Base-by-base conservation (phyloP, 2,113 vertebrate species). In the Syrrhaptes paradoxus region DNA sequence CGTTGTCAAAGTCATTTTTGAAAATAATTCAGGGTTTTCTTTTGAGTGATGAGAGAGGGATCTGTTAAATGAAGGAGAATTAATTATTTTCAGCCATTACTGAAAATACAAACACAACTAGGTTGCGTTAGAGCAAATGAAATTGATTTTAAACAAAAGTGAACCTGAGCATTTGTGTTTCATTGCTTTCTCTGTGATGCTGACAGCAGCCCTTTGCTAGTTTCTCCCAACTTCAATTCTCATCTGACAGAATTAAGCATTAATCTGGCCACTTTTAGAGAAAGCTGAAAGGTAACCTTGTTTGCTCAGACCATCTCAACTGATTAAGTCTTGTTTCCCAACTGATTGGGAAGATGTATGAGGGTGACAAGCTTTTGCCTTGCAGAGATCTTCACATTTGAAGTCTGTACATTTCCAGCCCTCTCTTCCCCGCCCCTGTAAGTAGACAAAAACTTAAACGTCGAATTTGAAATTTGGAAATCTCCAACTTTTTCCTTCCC, bases 81-180 rank as follows among this genome's bases (percentile, higher is more conserved):
- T 89, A 90, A 92, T 89, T 90, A 95, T 90, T 81, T 83, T 32
- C 66, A 85, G 58, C 5, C 83, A 51, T 92, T 88, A 75, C 58
- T 21, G 54, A 78, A 96, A 94, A 88, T 21, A 52, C 52, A 87
- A 92, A 70, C 49, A 82, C 36, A 85, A 82, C 31, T 61, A 65
- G 41, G 73, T 58, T 82, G 80, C 0, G 1, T 61, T 78, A 71
- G 65, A 81, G 36, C 54, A 87, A 85, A 89, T 34, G 32, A 85
- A 93, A 92, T 78, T 89, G 79, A 92, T 96, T 93, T 94, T 93
- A 96, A 97, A 74, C 73, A 92, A 93, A 92, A 94, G 48, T 92
- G 93, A 93, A 93, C 90, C 83, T 74, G 79, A 89, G 41, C 65
- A 17, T 46, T 81, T 0, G 0, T 2, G 4, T 94, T 78, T 74